Conservation (phyloP, 2,888 invertebrate genomes). For the Drosophila demipolita region DNA sequence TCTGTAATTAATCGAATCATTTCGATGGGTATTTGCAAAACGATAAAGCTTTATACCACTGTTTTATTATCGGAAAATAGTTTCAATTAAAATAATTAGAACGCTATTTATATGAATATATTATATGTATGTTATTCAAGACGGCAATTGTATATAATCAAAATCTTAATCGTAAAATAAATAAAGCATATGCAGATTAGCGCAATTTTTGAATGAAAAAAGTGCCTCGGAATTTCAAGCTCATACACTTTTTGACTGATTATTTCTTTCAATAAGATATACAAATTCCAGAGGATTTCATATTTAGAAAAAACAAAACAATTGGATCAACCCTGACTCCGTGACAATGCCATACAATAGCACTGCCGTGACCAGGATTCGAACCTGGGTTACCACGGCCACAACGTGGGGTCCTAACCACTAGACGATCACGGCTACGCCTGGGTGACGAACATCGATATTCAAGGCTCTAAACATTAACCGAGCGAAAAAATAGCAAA, state of each 20-base stretch:
- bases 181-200: conserved; percentile 42
- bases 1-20: conserved; percentile 29
- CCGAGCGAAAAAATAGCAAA: not conserved
- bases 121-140: conserved; percentile 59
- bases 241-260: not conserved
- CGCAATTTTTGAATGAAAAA: not conserved
- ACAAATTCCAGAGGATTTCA: not conserved
- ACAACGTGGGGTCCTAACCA: conserved; percentile 74
- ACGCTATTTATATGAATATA: conserved; percentile 65
- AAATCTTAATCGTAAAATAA: conserved; percentile 50
- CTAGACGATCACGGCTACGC: conserved; percentile 72
- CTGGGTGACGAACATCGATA: fast-evolving
- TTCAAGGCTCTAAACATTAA: conserved; percentile 18
- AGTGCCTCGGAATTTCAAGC: not conserved
- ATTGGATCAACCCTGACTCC: conserved; percentile 33
- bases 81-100: conserved; percentile 68
- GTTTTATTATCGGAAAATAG: conserved; percentile 57
- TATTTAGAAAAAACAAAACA: not conserved
- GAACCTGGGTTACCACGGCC: conserved; percentile 72
- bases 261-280: not conserved
- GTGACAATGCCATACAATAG: conserved; percentile 55
- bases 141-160: conserved; percentile 70
- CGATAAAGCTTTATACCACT: conserved; percentile 65
- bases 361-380: conserved; percentile 73
- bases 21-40: conserved; percentile 36